A percentile compares a stretch with the other conserved stretches of the same genome.
Evolutionary conservation across 2,888 invertebrate genomes (phyloP).

Genomic region (Lathronympha strigana): DNA sequence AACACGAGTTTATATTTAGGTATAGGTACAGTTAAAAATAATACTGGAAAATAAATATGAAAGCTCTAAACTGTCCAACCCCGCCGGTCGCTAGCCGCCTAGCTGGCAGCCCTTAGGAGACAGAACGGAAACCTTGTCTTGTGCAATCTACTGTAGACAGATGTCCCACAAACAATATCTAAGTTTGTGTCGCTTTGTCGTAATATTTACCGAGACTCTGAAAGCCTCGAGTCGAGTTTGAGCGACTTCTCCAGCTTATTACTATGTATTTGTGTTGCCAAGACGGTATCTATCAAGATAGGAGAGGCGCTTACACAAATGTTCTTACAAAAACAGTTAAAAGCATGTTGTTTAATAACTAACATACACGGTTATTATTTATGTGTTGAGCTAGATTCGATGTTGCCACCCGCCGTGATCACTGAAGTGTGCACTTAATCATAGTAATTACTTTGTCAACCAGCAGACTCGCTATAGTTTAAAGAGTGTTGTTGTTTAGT

Average conservation of each 20-base stretch:
- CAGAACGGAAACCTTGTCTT: constrained; percentile 37
- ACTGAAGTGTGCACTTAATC: too few species aligned
- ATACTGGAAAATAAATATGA: not conserved
- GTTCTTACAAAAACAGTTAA: constrained; percentile 41
- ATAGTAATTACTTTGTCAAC: too few species aligned
- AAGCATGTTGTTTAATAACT: too few species aligned
- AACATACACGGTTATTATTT: too few species aligned
- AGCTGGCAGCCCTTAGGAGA: constrained; percentile 24
- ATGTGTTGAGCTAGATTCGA: too few species aligned
- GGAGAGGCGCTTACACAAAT: constrained; percentile 33
- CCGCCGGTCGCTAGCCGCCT: constrained; percentile 21
- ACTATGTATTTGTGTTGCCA: constrained; percentile 44
- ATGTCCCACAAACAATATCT: constrained; percentile 74
- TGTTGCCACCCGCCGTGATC: too few species aligned
- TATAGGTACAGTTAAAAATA: not conserved
- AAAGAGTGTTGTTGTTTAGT: constrained; percentile 6
- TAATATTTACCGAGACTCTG: constrained; percentile 72
- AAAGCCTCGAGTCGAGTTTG: constrained; percentile 49
- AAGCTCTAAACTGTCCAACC: not conserved
- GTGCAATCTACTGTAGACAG: constrained; percentile 59
- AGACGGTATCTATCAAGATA: constrained; percentile 29
- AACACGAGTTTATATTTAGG: not conserved
- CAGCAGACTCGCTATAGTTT: too few species aligned
- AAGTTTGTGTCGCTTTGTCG: constrained; percentile 74
- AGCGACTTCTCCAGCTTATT: constrained; percentile 41